A percentile compares a stretch with the other conserved stretches of the same genome.
phyloP scores from a whole-genome alignment of 2,888 invertebrate genomes.

The Drosophila crucigera region DNA sequence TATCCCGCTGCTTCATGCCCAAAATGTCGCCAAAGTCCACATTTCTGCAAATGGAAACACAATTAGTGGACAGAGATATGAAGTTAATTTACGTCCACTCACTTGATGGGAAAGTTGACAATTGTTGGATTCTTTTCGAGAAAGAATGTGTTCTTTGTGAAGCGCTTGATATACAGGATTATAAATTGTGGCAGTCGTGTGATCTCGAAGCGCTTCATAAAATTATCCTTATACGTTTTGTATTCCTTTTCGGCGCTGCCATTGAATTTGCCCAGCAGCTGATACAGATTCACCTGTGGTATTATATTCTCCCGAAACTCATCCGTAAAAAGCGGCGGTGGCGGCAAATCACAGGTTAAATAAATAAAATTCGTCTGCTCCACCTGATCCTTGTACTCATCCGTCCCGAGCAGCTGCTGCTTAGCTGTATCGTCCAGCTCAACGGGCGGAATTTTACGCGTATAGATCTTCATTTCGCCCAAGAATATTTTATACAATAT shows the following conservation, averaged over 20 bases:
- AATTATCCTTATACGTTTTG: slow-evolving; percentile 99
- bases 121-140: slow-evolving; percentile 99
- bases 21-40: slow-evolving; percentile 98
- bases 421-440: slow-evolving; percentile 96
- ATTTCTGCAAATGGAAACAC: slow-evolving; percentile 88
- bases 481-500: slow-evolving; percentile 98
- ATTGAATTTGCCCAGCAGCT: slow-evolving; percentile 97
- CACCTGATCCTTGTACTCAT: slow-evolving; percentile 94
- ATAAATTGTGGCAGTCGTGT: slow-evolving; percentile 96
- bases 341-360: slow-evolving; percentile 98
- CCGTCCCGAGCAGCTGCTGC: slow-evolving; percentile 90
- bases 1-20: slow-evolving; percentile 91
- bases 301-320: slow-evolving; percentile 99
- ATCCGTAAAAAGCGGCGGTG: slow-evolving; percentile 98
- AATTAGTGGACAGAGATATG: neutral
- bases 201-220: slow-evolving; percentile 98
- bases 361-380: slow-evolving; percentile 98
- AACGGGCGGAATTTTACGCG: slow-evolving; percentile 96
- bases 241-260: slow-evolving; percentile 98
- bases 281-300: slow-evolving; percentile 98
- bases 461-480: slow-evolving; percentile 95
- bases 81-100: slow-evolving; percentile 85
- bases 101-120: slow-evolving; percentile 99
- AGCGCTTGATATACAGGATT: slow-evolving; percentile 98
- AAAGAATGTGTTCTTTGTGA: slow-evolving; percentile 99